Evolutionary conservation across 92 coral and sea anemone genomes (phyloP).

Genomic region (Heteractis magnifica): DNA sequence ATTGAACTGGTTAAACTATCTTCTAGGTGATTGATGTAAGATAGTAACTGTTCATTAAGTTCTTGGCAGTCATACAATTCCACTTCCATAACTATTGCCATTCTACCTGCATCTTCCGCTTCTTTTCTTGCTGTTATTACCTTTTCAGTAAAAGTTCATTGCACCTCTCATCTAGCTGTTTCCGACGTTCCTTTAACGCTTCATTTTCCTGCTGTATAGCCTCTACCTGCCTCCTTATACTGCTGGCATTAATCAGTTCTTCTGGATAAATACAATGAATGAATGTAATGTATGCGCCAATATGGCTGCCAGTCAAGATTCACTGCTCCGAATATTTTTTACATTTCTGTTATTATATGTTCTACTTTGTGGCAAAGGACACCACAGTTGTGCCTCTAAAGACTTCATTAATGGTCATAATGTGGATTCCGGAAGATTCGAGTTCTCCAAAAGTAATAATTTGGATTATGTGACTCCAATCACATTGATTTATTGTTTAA

Average conservation of each 20-base stretch:
- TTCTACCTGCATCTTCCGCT: conserved; percentile 1
- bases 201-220: conserved; percentile 25
- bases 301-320: too few relatives aligned
- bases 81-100: neutral
- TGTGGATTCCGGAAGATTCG: too few relatives aligned
- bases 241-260: conserved; percentile 22
- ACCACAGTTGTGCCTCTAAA: too few relatives aligned
- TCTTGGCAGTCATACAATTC: conserved; percentile 10
- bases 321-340: too few relatives aligned
- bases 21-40: neutral
- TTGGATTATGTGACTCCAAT: too few relatives aligned
- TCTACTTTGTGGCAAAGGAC: too few relatives aligned
- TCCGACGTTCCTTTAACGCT: conserved; percentile 10
- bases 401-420: too few relatives aligned
- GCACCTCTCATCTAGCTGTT: conserved; percentile 25
- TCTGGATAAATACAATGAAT: conserved; percentile 15
- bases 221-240: conserved; percentile 18
- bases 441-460: too few relatives aligned
- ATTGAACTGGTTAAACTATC: conserved; percentile 20
- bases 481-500: too few relatives aligned
- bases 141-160: conserved; percentile 17
- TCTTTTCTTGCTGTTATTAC: conserved; percentile 12
- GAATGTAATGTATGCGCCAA: too few relatives aligned
- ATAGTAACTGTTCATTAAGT: conserved; percentile 11
- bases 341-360: too few relatives aligned